These are phyloP conservation scores for Parnassius apollo DNA, from an alignment of 2,888 invertebrate species.

Conservation along the genomic window DNA sequence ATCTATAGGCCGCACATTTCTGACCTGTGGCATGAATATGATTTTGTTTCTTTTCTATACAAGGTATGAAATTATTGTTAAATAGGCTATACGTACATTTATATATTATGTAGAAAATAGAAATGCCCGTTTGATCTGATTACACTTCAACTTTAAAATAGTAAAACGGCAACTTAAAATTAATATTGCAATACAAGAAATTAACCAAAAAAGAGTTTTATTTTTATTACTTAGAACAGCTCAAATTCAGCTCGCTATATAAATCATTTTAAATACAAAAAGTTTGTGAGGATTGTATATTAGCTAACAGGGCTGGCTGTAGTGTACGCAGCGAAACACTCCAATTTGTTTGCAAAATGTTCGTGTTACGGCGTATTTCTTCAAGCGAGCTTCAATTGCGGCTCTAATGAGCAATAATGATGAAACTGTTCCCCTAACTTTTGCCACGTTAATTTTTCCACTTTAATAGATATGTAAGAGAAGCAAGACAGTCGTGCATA, in stretches of 20 bases:
- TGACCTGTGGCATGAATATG: too few relatives aligned
- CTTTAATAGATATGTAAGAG: slow-evolving; percentile 25
- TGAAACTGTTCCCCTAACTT: slow-evolving; percentile 48
- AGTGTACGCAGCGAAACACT: slow-evolving; percentile 39
- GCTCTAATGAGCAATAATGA: slow-evolving; percentile 73
- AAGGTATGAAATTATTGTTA: too few relatives aligned
- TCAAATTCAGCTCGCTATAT: slow-evolving; percentile 13
- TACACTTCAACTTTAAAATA: too few relatives aligned
- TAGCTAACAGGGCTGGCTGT: slow-evolving; percentile 17
- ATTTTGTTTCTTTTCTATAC: too few relatives aligned
- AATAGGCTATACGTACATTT: too few relatives aligned
- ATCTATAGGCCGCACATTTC: too few relatives aligned
- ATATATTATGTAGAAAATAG: too few relatives aligned
- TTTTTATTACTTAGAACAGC: background rate
- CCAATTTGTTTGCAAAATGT: slow-evolving; percentile 59
- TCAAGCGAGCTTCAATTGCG: slow-evolving; percentile 70
- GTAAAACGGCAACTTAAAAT: too few relatives aligned
- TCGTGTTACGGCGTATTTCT: slow-evolving; percentile 50
- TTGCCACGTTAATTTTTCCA: slow-evolving; percentile 26
- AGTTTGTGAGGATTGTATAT: slow-evolving; percentile 20
- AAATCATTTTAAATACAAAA: slow-evolving; percentile 16
- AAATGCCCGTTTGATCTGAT: too few relatives aligned
- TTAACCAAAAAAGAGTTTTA: too few relatives aligned
- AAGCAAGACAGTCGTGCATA: slow-evolving; percentile 1
- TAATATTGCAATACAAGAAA: too few relatives aligned